Evolutionary conservation across 1,140 invertebrate species (phyloP).

Genomic region (Bombus waltoni): DNA sequence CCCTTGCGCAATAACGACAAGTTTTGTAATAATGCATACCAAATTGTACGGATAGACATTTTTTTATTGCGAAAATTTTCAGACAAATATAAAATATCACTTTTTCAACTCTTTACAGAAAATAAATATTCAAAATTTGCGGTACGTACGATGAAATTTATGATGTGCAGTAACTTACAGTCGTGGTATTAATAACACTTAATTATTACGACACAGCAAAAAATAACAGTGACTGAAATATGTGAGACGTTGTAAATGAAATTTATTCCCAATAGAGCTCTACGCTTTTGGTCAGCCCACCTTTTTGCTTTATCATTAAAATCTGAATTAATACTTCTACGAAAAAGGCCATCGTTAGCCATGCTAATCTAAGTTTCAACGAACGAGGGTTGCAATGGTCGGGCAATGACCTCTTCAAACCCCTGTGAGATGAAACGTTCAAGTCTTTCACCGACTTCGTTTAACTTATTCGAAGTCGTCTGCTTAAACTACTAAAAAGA

Average conservation of each 20-base stretch:
- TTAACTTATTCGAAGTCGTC: background rate
- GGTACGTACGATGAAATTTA: no score
- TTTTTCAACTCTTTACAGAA: no score
- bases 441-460: background rate
- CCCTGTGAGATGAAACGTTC: background rate
- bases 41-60: no score
- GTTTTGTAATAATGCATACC: no score
- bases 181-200: no score
- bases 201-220: background rate
- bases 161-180: no score
- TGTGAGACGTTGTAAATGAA: background rate
- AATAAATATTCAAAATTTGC: no score
- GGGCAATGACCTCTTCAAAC: background rate
- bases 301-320: background rate
- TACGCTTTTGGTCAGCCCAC: background rate
- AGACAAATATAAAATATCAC: no score
- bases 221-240: background rate
- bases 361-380: background rate
- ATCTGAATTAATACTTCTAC: background rate
- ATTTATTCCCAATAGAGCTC: background rate
- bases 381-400: background rate
- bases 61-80: no score
- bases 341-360: background rate
- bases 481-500: background rate
- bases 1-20: no score